Evolutionary conservation across 2,888 invertebrate genomes (phyloP), one percentile per base, ranked within the genome.

Genomic region (Tethea ocularis): DNA sequence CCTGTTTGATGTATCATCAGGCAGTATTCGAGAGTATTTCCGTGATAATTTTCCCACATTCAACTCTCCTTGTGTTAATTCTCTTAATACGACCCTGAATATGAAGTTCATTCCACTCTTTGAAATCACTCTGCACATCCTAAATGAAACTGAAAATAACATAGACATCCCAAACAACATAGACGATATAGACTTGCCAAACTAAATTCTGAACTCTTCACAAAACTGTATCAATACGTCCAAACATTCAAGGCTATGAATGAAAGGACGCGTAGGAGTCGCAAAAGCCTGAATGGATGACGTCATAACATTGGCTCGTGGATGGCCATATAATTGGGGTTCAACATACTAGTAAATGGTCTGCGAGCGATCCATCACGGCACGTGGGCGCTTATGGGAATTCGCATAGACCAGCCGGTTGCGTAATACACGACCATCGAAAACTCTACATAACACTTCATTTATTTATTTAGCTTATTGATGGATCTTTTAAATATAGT

Each of bases 281-380:
- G 22, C 33, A 54, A 66, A 67, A 73, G 68, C 66, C 64, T 76
- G 68, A 76, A 75, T 76, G 68, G 64, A 63, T 71, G 64, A 67
- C 67, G 67, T 71, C 66, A 69, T 51, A 46, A 59, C 68, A 62
- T 63, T 68, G 68, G 58, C 64, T 69, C 65, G 68, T 71, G 65
- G 58, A 64, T 63, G 57, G 58, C 33, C 54, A 54, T 20, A 66
- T 33, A 17, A 29, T 57, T 71, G 61, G 69, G 68, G 69, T 72
- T 66, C 64, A 69, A 67, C 68, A 61, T 58, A 67, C 68, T 60
- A 59, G 56, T 62, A 65, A 67, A 58, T 63, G 60, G 61, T 54
- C 22, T 20, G 53, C 29, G 20, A 8, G 54, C 64, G 58, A 66
- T 66, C 57, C 64, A 46, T 58, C 64, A 54, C 15, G 22, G 33